Conservation (phyloP, 2,113 vertebrate genomes). For the Pterocles burchelli region DNA sequence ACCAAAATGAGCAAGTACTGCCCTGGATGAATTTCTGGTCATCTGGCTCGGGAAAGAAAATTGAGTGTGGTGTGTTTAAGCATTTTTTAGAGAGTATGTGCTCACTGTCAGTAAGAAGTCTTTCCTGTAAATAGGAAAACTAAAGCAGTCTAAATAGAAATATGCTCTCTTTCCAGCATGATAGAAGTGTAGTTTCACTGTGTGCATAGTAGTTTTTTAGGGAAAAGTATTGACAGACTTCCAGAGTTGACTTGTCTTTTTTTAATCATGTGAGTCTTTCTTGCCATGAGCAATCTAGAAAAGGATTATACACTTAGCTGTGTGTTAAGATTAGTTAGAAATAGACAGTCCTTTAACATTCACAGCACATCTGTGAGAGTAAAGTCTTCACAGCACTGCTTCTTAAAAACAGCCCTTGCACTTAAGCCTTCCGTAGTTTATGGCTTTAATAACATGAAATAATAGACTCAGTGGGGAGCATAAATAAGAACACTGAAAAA, state of each 20-base stretch:
- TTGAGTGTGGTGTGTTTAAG: background rate
- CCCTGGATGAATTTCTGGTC: background rate
- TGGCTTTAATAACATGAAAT: constrained; percentile 47
- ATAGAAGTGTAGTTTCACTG: background rate
- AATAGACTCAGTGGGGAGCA: constrained; percentile 35
- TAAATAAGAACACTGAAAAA: constrained; percentile 44
- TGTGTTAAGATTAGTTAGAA: background rate
- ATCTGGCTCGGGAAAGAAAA: background rate
- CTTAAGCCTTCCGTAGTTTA: constrained; percentile 10
- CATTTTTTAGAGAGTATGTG: background rate
- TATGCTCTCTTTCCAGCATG: background rate
- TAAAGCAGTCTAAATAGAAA: background rate
- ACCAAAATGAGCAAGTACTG: background rate
- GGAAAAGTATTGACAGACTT: background rate
- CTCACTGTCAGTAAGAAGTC: background rate
- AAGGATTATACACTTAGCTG: background rate
- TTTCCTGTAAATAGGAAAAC: background rate
- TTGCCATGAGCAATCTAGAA: background rate
- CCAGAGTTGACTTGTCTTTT: background rate
- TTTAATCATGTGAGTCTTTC: background rate
- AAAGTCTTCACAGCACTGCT: background rate
- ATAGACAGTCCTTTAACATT: background rate
- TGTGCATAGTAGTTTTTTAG: background rate
- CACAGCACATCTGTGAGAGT: background rate
- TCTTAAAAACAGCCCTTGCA: constrained; percentile 30